Base-by-base conservation (phyloP, 2,888 invertebrate species). In the Troides oblongomaculatus region DNA sequence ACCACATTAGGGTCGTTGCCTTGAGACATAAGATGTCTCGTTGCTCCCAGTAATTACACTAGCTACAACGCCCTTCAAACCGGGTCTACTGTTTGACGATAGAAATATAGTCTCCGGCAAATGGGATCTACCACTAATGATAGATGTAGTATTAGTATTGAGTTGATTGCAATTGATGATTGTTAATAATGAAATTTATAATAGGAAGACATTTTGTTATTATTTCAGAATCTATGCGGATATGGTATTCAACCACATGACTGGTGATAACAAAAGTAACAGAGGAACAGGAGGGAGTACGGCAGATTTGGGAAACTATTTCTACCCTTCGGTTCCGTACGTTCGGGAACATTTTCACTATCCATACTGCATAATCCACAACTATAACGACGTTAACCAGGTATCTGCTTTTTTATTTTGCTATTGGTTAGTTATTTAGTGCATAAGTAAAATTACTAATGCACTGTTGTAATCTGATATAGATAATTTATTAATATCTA, bases 221-320 rank as follows among this genome's bases (percentile, higher is more conserved):
- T 61, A 36, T 70, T 70, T 60, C 74, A 93, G 95, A 77, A 94
- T 96, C 67, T 96, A 95, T 83, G 95, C 94, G 0, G 97, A 97
- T 78, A 93, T 94, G 0, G 95, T 97, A 0, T 84, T 96, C 50
- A 97, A 97, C 81, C 96, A 97, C 78, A 97, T 97, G 97, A 94
- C 95, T 0, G 94, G 92, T 0, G 88, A 93, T 36, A 80, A 89
- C 14, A 77, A 78, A 7, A 89, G 90, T 3, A 88, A 88, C 50
- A 68, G 78, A 0, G 96, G 96, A 4, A 94, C 94, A 0, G 95
- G 87, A 1, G 95, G 96, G 57, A 92, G 93, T 60, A 85, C 80
- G 0, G 94, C 94, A 0, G 86, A 94, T 74, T 86, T 94, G 17
- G 76, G 76, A 0, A 80, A 81, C 0, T 86, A 88, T 59, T 73